Evolutionary conservation across 2,797 vertebrate species (phyloP), one percentile per base, ranked within the genome.

Genomic region (Pseudotriccus pelzelni): DNA sequence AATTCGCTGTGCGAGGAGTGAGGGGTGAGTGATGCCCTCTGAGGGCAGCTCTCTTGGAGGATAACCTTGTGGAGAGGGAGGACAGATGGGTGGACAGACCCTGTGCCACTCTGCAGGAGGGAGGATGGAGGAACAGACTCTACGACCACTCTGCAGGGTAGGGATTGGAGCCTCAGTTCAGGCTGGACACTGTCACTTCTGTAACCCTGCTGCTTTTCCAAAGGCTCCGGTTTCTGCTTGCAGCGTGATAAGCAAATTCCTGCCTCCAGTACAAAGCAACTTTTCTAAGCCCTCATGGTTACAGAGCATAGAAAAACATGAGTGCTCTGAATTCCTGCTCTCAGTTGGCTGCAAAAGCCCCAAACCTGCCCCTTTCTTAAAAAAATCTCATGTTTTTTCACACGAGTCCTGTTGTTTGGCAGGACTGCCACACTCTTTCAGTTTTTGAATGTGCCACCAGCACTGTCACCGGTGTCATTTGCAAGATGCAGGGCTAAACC

Each of bases 221-320:
- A 85, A 83, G 72, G 43, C 74, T 94, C 75, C 25, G 0, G 36
- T 93, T 91, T 85, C 80, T 88, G 83, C 76, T 69, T 3, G 0
- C 43, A 9, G 59, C 37, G 32, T 52, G 77, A 93, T 79, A 69
- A 87, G 80, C 58, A 58, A 90, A 84, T 92, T 81, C 86, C 90
- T 89, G 47, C 77, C 82, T 80, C 46, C 74, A 49, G 25, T 39
- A 67, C 56, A 77, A 84, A 76, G 70, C 77, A 76, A 75, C 12
- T 63, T 91, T 86, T 79, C 76, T 11, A 83, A 93, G 39, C 56
- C 25, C 16, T 84, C 11, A 0, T 21, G 60, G 78, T 83, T 87
- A 77, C 36, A 66, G 92, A 90, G 60, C 49, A 2, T 49, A 60
- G 52, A 79, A 93, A 81, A 89, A 32, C 16, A 10, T 1, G 22